Base-by-base conservation (phyloP, 1,140 invertebrate genomes). In the Propsilocerus akamusi region DNA sequence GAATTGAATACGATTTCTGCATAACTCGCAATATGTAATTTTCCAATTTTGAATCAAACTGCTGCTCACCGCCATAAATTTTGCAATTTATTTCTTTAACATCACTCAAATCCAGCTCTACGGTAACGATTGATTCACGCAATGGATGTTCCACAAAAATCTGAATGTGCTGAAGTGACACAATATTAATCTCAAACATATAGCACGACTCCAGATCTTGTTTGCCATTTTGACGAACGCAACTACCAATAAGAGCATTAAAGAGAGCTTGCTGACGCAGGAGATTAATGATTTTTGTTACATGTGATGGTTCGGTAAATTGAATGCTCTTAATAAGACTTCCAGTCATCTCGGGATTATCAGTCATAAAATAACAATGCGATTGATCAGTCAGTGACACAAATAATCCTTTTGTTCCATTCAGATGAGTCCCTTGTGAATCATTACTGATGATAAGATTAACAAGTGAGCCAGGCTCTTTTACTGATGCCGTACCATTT, bases 361-460 rank as follows among this genome's bases (percentile, higher is more conserved):
- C 84, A 4, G 86, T 92, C 68, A 97, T 75, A 63, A 90, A 91
- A 62, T 95, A 97, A 60, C 87, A 90, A 62, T 97, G 93, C 26
- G 81, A 80, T 59, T 96, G 91, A 60, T 94, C 91, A 0, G 89
- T 87, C 24, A 96, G 69, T 46, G 81, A 84, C 77, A 92, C 69
- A 51, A 73, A 77, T 0, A 65, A 48, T 0, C 63, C 63, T 25
- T 59, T 62, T 47, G 61, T 55, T 1, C 56, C 54, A 25, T 53
- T 58, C 24, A 49, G 58, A 6, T 62, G 54, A 5, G 53, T 49
- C 17, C 61, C 56, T 12, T 55, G 57, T 0, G 60, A 60, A 0
- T 58, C 59, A 0, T 57, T 22, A 23, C 5, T 30, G 5, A 30
- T 22, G 5, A 49, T 28, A 52, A 54, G 57, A 76, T 77, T 71